phyloP scores from a whole-genome alignment of 2,113 vertebrate genomes.

The Fregata magnificens region DNA sequence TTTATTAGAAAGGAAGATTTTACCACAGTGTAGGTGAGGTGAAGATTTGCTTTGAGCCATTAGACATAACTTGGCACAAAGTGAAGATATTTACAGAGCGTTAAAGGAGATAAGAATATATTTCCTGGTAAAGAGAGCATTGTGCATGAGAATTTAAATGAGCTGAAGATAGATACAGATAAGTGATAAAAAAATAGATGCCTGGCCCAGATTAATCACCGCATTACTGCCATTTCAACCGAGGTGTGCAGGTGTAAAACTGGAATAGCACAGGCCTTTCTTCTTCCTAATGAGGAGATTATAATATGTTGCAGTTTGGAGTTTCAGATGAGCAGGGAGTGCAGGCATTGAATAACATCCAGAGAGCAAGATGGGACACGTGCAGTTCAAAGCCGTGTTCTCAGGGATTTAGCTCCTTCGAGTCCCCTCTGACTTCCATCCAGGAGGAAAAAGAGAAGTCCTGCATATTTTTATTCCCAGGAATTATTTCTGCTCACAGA shows the following conservation, averaged over 20 bases:
- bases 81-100: not conserved
- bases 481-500: not conserved
- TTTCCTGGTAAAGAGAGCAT: not conserved
- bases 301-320: not conserved
- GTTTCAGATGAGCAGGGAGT: not conserved
- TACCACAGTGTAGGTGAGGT: not conserved
- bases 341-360: not conserved
- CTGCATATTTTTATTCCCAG: not conserved
- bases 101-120: not conserved
- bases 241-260: not conserved
- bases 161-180: not conserved
- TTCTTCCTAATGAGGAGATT: not conserved
- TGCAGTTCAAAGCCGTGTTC: not conserved
- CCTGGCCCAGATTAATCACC: not conserved
- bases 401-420: not conserved
- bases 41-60: not conserved
- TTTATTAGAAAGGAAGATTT: not conserved
- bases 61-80: not conserved
- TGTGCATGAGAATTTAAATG: not conserved
- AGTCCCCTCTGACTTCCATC: not conserved
- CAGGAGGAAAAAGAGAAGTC: not conserved
- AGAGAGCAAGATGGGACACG: not conserved
- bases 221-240: not conserved
- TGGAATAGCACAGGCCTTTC: not conserved
- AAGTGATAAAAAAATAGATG: not conserved